phyloP scores from a whole-genome alignment of 2,113 vertebrate species.

The Nyctereutes procyonoides region DNA sequence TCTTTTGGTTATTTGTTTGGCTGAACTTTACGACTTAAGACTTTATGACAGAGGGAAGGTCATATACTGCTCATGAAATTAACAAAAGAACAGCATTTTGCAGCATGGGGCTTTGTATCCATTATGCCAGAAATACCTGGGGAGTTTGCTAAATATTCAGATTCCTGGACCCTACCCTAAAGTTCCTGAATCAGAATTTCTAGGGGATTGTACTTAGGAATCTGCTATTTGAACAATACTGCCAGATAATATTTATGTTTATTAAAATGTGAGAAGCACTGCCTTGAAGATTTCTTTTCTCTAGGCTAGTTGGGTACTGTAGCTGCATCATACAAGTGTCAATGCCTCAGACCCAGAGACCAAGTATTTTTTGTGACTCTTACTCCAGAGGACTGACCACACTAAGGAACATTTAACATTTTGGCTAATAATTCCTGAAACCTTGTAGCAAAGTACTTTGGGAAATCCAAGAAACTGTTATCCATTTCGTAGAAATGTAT shows the following conservation, averaged over 20 bases:
- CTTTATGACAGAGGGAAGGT: background rate
- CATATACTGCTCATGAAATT: conserved; percentile 21
- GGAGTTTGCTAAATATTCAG: background rate
- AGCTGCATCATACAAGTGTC: background rate
- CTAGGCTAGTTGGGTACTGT: background rate
- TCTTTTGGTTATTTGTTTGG: background rate
- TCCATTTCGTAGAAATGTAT: background rate
- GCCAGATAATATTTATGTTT: background rate
- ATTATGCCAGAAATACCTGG: background rate
- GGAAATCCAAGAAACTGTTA: background rate
- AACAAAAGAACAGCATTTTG: conserved; percentile 11
- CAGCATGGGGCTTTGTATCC: background rate
- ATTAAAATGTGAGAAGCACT: background rate
- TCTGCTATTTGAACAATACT: background rate
- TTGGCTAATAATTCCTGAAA: background rate
- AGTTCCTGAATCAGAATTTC: background rate
- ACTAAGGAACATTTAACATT: background rate
- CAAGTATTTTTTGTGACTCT: background rate
- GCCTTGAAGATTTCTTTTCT: conserved; percentile 7
- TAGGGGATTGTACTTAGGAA: background rate
- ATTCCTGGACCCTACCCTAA: background rate
- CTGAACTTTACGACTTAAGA: background rate
- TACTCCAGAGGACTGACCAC: background rate
- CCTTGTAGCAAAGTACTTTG: background rate
- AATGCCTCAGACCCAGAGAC: background rate